Conservation (phyloP, 2,888 invertebrate genomes). For the Elysia crispata region DNA sequence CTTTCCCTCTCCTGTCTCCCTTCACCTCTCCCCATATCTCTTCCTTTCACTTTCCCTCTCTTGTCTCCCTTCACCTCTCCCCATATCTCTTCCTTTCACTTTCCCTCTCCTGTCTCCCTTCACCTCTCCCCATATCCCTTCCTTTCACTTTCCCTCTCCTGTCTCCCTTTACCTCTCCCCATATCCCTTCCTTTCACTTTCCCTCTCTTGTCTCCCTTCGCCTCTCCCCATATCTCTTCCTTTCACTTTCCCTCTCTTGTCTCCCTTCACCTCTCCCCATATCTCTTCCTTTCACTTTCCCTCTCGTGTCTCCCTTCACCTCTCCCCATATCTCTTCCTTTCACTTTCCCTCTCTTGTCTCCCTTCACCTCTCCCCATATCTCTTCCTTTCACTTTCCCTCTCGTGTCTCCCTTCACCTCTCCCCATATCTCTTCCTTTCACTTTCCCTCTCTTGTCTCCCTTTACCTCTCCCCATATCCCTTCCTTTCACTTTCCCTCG, state of each 20-base stretch:
- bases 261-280: slow-evolving; percentile 15
- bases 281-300: slow-evolving; percentile 6
- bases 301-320: slow-evolving; percentile 12
- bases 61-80: neutral
- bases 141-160: slow-evolving; percentile 33
- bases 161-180: slow-evolving; percentile 22
- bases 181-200: slow-evolving; percentile 25
- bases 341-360: too few species aligned
- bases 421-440: too few species aligned
- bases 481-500: too few species aligned
- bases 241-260: slow-evolving; percentile 4
- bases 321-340: too few species aligned
- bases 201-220: slow-evolving; percentile 3
- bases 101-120: neutral
- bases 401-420: too few species aligned
- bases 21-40: neutral
- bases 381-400: too few species aligned
- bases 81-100: neutral
- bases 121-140: too few species aligned
- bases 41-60: neutral
- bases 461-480: neutral
- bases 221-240: neutral
- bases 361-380: too few species aligned
- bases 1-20: too few species aligned
- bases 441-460: neutral